Evolutionary conservation across 2,797 vertebrate species (phyloP).

Genomic region (Tiaroga cobitis): DNA sequence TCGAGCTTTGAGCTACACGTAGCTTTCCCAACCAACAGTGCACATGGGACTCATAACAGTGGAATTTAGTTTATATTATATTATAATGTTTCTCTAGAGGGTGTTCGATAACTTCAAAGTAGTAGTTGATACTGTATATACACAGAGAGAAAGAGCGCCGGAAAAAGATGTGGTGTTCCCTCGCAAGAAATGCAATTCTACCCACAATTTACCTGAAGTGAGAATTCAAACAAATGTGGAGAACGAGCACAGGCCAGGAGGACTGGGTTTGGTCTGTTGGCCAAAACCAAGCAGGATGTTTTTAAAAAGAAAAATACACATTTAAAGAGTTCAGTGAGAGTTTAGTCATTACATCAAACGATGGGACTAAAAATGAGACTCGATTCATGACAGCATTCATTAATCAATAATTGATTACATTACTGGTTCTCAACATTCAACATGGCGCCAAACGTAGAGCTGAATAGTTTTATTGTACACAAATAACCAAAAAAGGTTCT

Average conservation of each 20-base stretch:
- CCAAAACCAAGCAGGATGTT: neutral
- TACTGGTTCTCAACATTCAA: neutral
- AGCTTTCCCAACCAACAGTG: constrained; percentile 5
- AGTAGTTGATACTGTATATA: neutral
- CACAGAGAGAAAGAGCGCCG: neutral
- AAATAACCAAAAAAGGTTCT: neutral
- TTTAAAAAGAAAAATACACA: constrained; percentile 25
- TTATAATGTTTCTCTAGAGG: constrained; percentile 63
- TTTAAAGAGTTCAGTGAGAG: constrained; percentile 1
- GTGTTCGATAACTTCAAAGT: constrained; percentile 50
- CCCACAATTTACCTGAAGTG: constrained; percentile 37
- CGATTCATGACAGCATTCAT: neutral
- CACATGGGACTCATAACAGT: constrained; percentile 21
- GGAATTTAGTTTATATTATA: constrained; percentile 33
- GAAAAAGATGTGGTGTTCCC: neutral
- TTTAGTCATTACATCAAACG: neutral
- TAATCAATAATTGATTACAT: neutral
- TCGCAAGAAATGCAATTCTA: constrained; percentile 34
- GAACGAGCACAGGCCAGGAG: neutral
- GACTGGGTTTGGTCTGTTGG: neutral
- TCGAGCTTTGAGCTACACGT: neutral
- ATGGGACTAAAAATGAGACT: neutral
- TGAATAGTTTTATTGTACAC: neutral
- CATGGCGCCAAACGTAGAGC: neutral
- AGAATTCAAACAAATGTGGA: constrained; percentile 25